phyloP scores from a whole-genome alignment of 2,797 vertebrate species.

The Pipistrellus nathusii region DNA sequence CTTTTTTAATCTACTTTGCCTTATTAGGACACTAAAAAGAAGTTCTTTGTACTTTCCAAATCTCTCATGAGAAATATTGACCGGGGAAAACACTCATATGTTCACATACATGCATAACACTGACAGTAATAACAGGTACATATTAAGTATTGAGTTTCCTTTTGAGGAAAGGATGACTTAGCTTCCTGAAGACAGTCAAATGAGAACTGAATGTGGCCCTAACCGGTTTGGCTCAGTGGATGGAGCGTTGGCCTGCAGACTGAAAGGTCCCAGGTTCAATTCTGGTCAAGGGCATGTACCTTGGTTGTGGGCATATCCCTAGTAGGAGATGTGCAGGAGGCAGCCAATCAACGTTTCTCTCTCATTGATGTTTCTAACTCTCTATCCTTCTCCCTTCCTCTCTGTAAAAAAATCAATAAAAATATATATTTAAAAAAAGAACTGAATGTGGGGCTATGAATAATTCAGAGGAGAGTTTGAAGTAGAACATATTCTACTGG shows the following conservation, averaged over 20 bases:
- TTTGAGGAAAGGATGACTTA: neutral
- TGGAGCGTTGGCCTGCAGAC: too few species aligned
- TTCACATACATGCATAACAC: neutral
- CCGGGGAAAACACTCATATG: neutral
- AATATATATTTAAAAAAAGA: neutral
- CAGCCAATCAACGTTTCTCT: too few species aligned
- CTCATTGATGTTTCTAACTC: too few species aligned
- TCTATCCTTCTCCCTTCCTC: too few species aligned
- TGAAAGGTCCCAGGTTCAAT: too few species aligned
- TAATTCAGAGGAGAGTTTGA: neutral
- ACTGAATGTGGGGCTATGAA: neutral
- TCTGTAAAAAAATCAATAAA: too few species aligned
- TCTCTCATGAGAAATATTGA: neutral
- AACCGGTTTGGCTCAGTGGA: too few species aligned
- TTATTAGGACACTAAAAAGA: neutral
- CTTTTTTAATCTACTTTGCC: neutral
- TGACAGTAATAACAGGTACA: neutral
- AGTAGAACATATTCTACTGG: neutral
- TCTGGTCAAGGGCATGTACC: too few species aligned
- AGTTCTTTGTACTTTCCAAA: neutral
- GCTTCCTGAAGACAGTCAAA: neutral
- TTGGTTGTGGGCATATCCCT: too few species aligned
- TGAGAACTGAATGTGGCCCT: neutral
- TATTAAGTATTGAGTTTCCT: neutral
- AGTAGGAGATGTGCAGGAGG: too few species aligned